Base-by-base conservation (phyloP, 2,113 vertebrate genomes). In the Anoura caudifer region DNA sequence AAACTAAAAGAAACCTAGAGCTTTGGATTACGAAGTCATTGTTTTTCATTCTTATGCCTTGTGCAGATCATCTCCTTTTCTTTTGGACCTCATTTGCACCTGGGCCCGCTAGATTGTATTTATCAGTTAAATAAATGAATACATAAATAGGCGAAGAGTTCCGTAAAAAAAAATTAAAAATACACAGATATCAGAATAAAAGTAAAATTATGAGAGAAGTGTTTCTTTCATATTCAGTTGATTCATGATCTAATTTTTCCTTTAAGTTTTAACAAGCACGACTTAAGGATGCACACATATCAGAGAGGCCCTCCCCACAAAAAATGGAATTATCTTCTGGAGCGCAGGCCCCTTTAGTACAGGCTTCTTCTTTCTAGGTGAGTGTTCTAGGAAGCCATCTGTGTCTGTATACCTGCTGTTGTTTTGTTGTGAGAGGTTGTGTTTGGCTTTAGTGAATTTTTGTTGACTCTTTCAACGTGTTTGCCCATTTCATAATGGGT, bases 181-280 rank as follows among this genome's bases (percentile, higher is more conserved):
- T 47, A 90, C 2, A 63, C 22, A 80, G 22, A 36, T 56, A 69
- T 47, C 12, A 93, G 36, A 73, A 56, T 79, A 20, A 93, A 89
- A 73, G 43, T 75, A 93, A 89, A 41, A 45, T 50, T 54, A 79
- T 79, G 15, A 83, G 91, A 63, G 59, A 93, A 82, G 77, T 56
- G 38, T 91, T 84, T 80, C 36, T 87, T 92, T 92, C 47, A 80
- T 81, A 9, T 94, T 95, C 61, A 91, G 2, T 81, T 87, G 95
- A 82, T 83, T 61, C 15, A 70, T 85, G 16, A 72, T 89, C n/a
- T 93, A 9, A 52, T 88, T 91, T 76, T 94, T 73, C 41, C 10
- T 85, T 79, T 56, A 67, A 90, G 38, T 91, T 92, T 79, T 87
- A 73, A 43, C 89, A 73, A 87, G 36, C 47, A 63, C 22, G 87